phyloP scores from a whole-genome alignment of 1,140 invertebrate species.

The Mycetomoellerius zeteki region DNA sequence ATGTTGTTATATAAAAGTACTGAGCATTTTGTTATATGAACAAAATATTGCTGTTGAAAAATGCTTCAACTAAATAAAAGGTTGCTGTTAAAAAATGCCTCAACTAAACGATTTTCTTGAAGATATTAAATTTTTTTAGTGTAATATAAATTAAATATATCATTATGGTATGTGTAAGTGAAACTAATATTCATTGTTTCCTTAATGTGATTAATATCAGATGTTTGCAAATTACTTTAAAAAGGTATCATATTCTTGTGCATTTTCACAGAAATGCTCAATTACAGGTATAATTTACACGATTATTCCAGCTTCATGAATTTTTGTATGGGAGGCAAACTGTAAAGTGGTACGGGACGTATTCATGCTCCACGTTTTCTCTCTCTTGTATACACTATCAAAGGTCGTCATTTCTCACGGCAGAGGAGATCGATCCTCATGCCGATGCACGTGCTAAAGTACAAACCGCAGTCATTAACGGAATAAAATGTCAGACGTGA shows the following conservation, averaged over 20 bases:
- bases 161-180: background rate
- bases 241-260: background rate
- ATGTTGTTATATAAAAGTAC: too few species aligned
- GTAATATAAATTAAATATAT: background rate
- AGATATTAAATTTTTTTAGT: background rate
- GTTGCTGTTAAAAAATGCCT: too few species aligned
- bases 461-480: constrained; percentile 40
- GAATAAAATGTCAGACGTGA: constrained; percentile 64
- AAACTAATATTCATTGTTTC: background rate
- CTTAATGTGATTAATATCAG: background rate
- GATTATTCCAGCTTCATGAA: constrained; percentile 27
- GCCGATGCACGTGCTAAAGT: constrained; percentile 35
- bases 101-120: too few species aligned
- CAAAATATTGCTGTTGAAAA: too few species aligned
- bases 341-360: background rate
- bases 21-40: too few species aligned
- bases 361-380: constrained; percentile 57
- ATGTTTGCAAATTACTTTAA: background rate
- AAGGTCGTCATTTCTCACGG: constrained; percentile 66
- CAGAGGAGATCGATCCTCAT: constrained; percentile 33
- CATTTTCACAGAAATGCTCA: constrained; percentile 8
- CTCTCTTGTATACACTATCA: constrained; percentile 57
- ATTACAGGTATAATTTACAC: background rate
- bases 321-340: constrained; percentile 33
- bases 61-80: too few species aligned